Evolutionary conservation across 2,888 invertebrate species (phyloP).

Genomic region (Drosophila merina): DNA sequence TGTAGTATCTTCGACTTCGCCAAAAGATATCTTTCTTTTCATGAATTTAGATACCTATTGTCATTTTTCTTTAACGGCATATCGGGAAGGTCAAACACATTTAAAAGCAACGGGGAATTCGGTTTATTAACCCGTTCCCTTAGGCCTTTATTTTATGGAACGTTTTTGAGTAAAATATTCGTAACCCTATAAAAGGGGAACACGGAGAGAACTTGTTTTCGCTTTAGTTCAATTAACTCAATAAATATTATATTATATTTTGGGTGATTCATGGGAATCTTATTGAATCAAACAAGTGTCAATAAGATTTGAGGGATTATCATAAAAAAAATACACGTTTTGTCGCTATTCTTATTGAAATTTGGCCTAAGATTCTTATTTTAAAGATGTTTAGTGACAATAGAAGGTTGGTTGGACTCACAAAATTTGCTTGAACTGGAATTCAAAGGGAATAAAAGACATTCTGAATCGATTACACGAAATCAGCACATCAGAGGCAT

Average conservation of each 20-base stretch:
- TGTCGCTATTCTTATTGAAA: too few relatives aligned
- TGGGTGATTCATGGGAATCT: slow-evolving; percentile 1
- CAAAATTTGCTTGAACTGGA: too few relatives aligned
- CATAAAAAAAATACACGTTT: not conserved
- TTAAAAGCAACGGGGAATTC: not conserved
- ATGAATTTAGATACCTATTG: slow-evolving; percentile 15
- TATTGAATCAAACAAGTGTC: not conserved
- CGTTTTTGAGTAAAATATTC: not conserved
- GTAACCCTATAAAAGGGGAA: not conserved
- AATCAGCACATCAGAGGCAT: not conserved
- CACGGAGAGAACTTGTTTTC: not conserved
- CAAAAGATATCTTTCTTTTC: not conserved
- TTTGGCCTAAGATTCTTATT: not conserved
- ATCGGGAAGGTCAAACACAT: slow-evolving; percentile 29
- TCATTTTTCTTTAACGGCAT: slow-evolving; percentile 32
- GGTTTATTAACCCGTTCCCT: not conserved
- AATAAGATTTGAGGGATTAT: not conserved
- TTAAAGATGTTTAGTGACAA: not conserved
- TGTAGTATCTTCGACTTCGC: not conserved
- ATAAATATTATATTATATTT: not conserved
- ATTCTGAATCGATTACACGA: not conserved
- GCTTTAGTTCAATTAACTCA: not conserved
- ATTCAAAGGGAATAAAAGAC: too few relatives aligned
- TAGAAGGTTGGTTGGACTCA: not conserved
- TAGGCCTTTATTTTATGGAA: not conserved